Conservation (phyloP, 2,113 vertebrate species). For the Rhinolophus sinicus region DNA sequence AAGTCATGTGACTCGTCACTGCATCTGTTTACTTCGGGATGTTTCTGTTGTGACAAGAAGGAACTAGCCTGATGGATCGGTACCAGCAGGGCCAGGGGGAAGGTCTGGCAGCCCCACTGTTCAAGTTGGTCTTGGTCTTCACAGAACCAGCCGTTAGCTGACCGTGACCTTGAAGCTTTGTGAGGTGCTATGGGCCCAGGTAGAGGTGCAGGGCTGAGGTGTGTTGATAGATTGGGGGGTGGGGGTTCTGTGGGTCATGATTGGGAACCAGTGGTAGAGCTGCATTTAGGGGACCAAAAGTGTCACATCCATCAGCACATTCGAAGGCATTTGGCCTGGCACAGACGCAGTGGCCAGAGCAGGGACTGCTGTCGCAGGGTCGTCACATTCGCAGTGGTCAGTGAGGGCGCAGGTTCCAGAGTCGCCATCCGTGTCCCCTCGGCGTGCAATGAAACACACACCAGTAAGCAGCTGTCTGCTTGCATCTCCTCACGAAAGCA, state of each 20-base stretch:
- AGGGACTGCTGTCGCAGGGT: neutral
- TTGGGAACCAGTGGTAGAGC: neutral
- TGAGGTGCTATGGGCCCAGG: no score
- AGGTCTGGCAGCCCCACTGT: neutral
- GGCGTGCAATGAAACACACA: fast-evolving
- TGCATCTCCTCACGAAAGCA: no score
- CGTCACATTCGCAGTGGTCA: neutral
- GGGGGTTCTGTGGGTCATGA: no score
- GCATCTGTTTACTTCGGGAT: no score
- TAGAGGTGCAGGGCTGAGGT: no score
- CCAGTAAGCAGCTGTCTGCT: fast-evolving
- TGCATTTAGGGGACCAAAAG: fast-evolving
- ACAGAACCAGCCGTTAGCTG: neutral
- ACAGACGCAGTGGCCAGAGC: neutral
- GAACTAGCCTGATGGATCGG: fast-evolving
- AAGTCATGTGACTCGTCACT: no score
- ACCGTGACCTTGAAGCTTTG: neutral
- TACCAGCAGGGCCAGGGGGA: neutral
- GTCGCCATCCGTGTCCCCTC: neutral
- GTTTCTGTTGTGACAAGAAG: neutral
- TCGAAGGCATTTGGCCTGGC: neutral
- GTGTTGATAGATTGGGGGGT: neutral
- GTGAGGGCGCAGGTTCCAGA: fast-evolving
- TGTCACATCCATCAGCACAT: neutral
- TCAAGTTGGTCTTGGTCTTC: neutral